phyloP scores from a whole-genome alignment of 2,113 vertebrate species.

The Phyllopteryx taeniolatus region DNA sequence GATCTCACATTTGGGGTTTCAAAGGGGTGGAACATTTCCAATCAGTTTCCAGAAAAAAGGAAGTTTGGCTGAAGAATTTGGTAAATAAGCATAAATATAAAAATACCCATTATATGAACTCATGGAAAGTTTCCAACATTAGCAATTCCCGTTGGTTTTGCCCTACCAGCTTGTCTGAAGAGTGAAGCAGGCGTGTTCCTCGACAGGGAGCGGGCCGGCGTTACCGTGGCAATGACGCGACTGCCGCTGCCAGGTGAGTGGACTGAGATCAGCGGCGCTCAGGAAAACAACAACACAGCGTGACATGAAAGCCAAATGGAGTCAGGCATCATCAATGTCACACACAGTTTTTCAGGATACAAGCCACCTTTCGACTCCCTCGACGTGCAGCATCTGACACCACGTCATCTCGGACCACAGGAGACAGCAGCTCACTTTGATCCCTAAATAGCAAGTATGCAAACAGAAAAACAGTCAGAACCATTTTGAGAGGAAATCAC shows the following conservation, averaged over 20 bases:
- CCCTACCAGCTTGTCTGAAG: conserved; percentile 68
- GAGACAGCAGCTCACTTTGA: conserved; percentile 63
- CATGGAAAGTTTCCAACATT: background rate
- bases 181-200: conserved; percentile 64
- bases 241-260: conserved; percentile 44
- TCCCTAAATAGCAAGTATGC: conserved; percentile 20
- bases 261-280: conserved; percentile 48
- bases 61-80: background rate
- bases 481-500: background rate
- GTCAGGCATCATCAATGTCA: background rate
- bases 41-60: too few relatives aligned
- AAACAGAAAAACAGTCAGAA: background rate
- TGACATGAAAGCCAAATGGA: background rate
- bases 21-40: too few relatives aligned
- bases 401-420: conserved; percentile 74
- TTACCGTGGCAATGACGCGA: conserved; percentile 32
- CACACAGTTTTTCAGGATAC: conserved; percentile 77
- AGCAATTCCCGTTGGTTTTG: background rate
- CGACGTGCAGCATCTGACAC: conserved; percentile 73
- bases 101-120: too few relatives aligned
- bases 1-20: background rate
- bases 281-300: conserved; percentile 31
- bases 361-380: conserved; percentile 75
- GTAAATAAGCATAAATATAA: too few relatives aligned
- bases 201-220: conserved; percentile 52